These are phyloP conservation scores for Beris morrisii DNA, from an alignment of 2,888 invertebrate genomes.

Conservation along the genomic window DNA sequence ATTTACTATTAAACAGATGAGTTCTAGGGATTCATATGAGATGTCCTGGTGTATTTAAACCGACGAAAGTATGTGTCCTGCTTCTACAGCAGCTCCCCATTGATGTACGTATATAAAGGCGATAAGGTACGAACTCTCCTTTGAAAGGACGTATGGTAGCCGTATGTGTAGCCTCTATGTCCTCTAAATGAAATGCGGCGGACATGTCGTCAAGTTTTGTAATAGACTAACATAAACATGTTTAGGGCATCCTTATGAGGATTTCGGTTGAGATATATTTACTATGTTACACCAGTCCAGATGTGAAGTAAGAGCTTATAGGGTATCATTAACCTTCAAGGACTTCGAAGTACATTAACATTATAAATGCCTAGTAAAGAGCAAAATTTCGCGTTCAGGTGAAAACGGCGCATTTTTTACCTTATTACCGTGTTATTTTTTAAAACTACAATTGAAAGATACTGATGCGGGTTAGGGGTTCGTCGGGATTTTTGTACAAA, in stretches of 20 bases:
- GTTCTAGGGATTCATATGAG: conserved; percentile 8
- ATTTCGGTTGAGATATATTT: conserved; percentile 26
- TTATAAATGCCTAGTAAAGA: conserved; percentile 28
- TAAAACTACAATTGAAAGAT: too few relatives aligned
- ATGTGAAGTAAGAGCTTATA: conserved; percentile 22
- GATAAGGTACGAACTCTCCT: not conserved
- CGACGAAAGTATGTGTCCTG: too few relatives aligned
- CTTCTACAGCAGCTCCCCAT: too few relatives aligned
- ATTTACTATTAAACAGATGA: conserved; percentile 36
- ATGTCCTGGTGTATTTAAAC: too few relatives aligned
- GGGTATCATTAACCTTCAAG: conserved; percentile 18
- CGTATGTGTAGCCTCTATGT: conserved; percentile 33
- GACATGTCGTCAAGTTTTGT: conserved; percentile 40
- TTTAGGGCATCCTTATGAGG: conserved; percentile 25
- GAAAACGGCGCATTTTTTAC: too few relatives aligned
- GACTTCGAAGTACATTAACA: conserved; percentile 31
- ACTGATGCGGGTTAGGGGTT: too few relatives aligned
- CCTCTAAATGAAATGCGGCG: conserved; percentile 40
- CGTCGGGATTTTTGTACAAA: too few relatives aligned
- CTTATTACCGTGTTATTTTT: too few relatives aligned
- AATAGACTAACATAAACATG: conserved; percentile 38
- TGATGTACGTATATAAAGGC: not conserved
- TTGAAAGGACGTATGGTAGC: not conserved
- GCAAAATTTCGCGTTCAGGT: too few relatives aligned
- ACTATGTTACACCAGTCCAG: conserved; percentile 19